Evolutionary conservation across 1,140 invertebrate species (phyloP).

Genomic region (Solenopsis fugax): DNA sequence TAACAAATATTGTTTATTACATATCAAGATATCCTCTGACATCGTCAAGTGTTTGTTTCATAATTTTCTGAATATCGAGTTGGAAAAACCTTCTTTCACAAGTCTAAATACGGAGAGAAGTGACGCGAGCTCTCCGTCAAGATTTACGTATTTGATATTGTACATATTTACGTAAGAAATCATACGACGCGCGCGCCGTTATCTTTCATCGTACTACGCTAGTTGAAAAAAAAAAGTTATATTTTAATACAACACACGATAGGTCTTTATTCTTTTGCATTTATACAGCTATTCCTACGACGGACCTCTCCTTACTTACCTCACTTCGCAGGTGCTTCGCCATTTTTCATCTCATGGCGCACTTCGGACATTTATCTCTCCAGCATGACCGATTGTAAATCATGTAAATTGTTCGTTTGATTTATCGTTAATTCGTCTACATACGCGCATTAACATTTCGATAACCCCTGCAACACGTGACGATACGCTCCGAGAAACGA

Average conservation of each 20-base stretch:
- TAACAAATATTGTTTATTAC: too few species aligned
- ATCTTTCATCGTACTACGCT: not conserved
- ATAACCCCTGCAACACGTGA: not conserved
- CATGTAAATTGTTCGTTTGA: not conserved
- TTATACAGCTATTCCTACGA: not conserved
- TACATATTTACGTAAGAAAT: not conserved
- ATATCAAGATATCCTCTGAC: too few species aligned
- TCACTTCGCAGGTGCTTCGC: not conserved
- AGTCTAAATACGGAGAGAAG: not conserved
- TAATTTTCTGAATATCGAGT: too few species aligned
- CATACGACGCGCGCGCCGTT: not conserved
- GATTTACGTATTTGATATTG: not conserved
- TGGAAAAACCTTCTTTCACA: too few species aligned
- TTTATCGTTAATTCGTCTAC: not conserved
- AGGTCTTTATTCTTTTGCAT: not conserved
- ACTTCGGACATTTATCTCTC: not conserved
- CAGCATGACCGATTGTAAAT: not conserved
- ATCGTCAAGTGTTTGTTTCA: too few species aligned
- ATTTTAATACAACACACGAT: not conserved
- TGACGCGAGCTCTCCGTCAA: not conserved
- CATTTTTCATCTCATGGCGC: not conserved
- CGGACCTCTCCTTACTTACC: too few species aligned
- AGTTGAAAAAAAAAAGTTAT: not conserved
- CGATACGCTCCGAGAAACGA: not conserved
- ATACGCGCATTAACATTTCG: not conserved